These are phyloP conservation scores for Brachionus koreanus DNA, from an alignment of 1,140 invertebrate species.

Conservation along the genomic window DNA sequence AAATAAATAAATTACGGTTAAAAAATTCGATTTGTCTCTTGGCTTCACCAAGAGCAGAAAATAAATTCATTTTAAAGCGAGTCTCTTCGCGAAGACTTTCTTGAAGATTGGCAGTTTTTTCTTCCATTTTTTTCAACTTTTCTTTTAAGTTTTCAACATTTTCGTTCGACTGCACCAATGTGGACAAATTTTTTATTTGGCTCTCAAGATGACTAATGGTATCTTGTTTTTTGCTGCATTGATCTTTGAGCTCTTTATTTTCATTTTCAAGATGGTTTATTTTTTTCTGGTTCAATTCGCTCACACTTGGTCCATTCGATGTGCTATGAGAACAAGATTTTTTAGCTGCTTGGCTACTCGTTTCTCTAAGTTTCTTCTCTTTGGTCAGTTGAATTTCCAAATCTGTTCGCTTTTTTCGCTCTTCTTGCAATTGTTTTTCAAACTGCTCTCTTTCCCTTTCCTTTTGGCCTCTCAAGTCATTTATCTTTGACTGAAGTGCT, in stretches of 20 bases:
- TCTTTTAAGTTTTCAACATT: constrained; percentile 70
- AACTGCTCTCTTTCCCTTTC: constrained; percentile 29
- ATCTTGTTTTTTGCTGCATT: constrained; percentile 34
- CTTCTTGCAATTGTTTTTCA: constrained; percentile 78
- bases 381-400: constrained; percentile 72
- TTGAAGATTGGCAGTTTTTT: constrained; percentile 81
- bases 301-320: constrained; percentile 52
- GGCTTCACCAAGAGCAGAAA: constrained; percentile 88
- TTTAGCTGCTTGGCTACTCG: constrained; percentile 64
- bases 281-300: background rate
- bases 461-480: background rate
- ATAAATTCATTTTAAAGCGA: constrained; percentile 87
- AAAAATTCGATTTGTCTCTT: constrained; percentile 85
- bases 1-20: constrained; percentile 73
- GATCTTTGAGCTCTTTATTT: background rate
- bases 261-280: constrained; percentile 10
- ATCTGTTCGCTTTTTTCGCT: constrained; percentile 69
- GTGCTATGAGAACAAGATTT: constrained; percentile 60
- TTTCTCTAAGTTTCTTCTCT: constrained; percentile 69
- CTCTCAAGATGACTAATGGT: background rate
- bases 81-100: constrained; percentile 89
- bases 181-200: background rate
- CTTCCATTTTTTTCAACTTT: constrained; percentile 75
- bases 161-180: background rate
- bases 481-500: constrained; percentile 69